These are phyloP conservation scores for Lepilemur septentrionalis DNA, from an alignment of 2,797 vertebrate species.

Conservation along the genomic window DNA sequence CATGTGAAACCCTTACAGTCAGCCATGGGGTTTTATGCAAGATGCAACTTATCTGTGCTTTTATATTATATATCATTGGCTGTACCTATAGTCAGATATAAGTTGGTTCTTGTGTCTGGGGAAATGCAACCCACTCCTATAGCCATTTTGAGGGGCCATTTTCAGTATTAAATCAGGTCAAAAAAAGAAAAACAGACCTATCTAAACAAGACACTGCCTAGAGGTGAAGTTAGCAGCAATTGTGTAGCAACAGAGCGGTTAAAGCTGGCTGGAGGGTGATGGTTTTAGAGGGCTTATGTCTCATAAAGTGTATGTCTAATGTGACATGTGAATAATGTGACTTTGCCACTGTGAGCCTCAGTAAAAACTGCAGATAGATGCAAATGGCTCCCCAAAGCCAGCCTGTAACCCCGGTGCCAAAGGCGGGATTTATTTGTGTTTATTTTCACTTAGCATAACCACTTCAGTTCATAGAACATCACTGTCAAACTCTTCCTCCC, in stretches of 20 bases:
- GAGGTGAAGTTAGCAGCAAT: neutral
- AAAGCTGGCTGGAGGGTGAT: neutral
- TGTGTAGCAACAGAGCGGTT: neutral
- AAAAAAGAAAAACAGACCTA: neutral
- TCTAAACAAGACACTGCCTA: neutral
- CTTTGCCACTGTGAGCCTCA: neutral
- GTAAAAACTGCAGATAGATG: neutral
- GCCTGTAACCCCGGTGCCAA: neutral
- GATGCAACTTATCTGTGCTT: neutral
- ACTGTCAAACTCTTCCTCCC: neutral
- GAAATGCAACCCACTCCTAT: neutral
- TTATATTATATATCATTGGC: neutral
- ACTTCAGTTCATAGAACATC: neutral
- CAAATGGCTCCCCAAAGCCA: slow-evolving; percentile 36
- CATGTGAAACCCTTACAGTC: neutral
- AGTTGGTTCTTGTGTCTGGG: neutral
- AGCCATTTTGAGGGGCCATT: neutral
- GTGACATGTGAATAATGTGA: neutral
- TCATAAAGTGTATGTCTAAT: neutral
- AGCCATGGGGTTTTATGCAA: neutral
- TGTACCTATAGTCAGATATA: neutral
- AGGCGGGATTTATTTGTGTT: neutral
- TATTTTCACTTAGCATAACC: slow-evolving; percentile 24
- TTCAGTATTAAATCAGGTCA: neutral
- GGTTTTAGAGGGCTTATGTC: neutral